A percentile compares a stretch with the other conserved stretches of the same genome.
Conservation (phyloP, 92 coral and sea anemone genomes). For the Epizoanthus illoricatus region DNA sequence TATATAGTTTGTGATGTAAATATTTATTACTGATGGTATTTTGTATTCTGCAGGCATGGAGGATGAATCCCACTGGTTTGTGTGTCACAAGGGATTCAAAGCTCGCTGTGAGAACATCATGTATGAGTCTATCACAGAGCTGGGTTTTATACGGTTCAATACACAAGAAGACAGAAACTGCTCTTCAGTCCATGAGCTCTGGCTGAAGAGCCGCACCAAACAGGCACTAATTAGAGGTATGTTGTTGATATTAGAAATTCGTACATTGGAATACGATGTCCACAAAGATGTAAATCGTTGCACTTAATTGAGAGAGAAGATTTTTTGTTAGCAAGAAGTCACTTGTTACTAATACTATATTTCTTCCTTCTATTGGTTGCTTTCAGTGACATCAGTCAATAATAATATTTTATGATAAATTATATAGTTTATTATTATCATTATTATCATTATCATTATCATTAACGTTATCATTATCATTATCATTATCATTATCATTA, state of each 20-base stretch:
- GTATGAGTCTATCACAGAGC: slow-evolving; percentile 47
- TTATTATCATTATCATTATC: too few relatives aligned
- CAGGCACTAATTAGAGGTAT: slow-evolving; percentile 58
- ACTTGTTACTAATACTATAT: too few relatives aligned
- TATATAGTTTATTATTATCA: too few relatives aligned
- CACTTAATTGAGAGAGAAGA: too few relatives aligned
- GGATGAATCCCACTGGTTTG: slow-evolving; percentile 88
- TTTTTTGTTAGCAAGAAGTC: too few relatives aligned
- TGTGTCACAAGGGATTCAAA: slow-evolving; percentile 80
- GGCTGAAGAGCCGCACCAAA: slow-evolving; percentile 51
- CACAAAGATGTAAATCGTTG: too few relatives aligned
- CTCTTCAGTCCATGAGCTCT: slow-evolving; percentile 50
- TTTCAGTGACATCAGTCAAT: too few relatives aligned
- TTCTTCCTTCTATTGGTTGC: too few relatives aligned
- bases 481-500: too few relatives aligned
- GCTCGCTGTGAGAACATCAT: slow-evolving; percentile 58
- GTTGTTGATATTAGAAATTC: neutral
- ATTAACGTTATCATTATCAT: too few relatives aligned
- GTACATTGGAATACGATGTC: neutral
- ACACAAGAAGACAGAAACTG: slow-evolving; percentile 10
- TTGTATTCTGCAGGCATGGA: slow-evolving; percentile 63
- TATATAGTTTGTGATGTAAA: too few relatives aligned
- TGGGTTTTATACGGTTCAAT: slow-evolving; percentile 56
- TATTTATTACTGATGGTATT: neutral
- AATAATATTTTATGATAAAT: too few relatives aligned